phyloP scores from a whole-genome alignment of 2,888 invertebrate genomes.

The Sceliomorpha sp. region DNA sequence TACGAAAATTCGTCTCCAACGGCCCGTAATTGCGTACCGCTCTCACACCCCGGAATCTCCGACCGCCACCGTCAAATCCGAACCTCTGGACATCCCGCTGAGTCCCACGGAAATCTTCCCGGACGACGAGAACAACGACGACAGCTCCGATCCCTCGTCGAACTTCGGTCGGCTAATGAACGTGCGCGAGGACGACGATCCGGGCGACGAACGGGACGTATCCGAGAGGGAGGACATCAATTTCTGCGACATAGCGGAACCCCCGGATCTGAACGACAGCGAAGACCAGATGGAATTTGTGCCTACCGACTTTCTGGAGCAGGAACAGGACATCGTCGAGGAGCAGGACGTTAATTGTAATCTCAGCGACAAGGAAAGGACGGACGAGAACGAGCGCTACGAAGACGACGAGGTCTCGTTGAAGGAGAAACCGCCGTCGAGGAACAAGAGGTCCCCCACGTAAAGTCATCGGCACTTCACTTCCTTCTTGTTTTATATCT shows the following conservation, averaged over 20 bases:
- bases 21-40: too few species aligned
- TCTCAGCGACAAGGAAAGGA: conserved; percentile 61
- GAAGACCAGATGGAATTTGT: conserved; percentile 78
- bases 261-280: conserved; percentile 68
- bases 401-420: conserved; percentile 22
- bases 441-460: too few species aligned
- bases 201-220: too few species aligned
- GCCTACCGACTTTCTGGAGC: conserved; percentile 78
- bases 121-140: conserved; percentile 65
- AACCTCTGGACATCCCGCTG: conserved; percentile 74
- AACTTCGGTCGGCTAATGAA: conserved; percentile 70
- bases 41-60: conserved; percentile 67
- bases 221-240: conserved; percentile 69
- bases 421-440: background rate
- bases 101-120: conserved; percentile 73
- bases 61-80: conserved; percentile 69
- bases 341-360: conserved; percentile 69
- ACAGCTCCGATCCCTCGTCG: conserved; percentile 63
- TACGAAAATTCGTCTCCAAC: conserved; percentile 75
- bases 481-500: too few species aligned
- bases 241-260: conserved; percentile 66
- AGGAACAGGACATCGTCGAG: conserved; percentile 76
- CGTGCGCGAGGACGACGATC: conserved; percentile 74
- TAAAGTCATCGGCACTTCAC: too few species aligned
- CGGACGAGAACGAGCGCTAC: conserved; percentile 11